phyloP scores from a whole-genome alignment of 2,888 invertebrate species.

The Microctonus brassicae region DNA sequence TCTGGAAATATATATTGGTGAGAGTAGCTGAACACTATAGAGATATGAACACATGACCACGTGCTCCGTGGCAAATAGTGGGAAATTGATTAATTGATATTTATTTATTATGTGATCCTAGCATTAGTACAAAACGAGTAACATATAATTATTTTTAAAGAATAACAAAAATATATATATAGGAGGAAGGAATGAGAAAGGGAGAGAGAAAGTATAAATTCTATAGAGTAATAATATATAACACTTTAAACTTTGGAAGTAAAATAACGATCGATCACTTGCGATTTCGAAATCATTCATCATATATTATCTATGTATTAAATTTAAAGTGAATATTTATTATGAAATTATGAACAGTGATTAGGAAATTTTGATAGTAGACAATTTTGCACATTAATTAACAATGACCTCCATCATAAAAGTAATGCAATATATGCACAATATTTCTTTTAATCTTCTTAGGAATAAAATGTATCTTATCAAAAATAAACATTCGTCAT shows the following conservation, averaged over 20 bases:
- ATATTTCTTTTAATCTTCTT: neutral
- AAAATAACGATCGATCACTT: neutral
- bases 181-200: too few relatives aligned
- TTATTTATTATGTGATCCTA: too few relatives aligned
- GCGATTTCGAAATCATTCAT: neutral
- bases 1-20: neutral
- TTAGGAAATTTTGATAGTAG: neutral
- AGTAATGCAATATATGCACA: neutral
- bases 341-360: neutral
- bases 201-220: neutral
- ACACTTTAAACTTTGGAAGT: neutral
- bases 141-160: too few relatives aligned
- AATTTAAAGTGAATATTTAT: too few relatives aligned
- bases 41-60: conserved; percentile 7
- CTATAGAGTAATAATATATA: neutral
- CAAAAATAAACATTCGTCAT: neutral
- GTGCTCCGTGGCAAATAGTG: conserved; percentile 4
- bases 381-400: neutral
- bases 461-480: neutral
- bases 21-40: neutral
- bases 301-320: too few relatives aligned
- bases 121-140: too few relatives aligned
- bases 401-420: neutral
- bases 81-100: too few relatives aligned
- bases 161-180: too few relatives aligned